Evolutionary conservation across 1,140 invertebrate genomes (phyloP), one percentile per base, ranked within the genome.

Genomic region (Neotoxoptera formosana): DNA sequence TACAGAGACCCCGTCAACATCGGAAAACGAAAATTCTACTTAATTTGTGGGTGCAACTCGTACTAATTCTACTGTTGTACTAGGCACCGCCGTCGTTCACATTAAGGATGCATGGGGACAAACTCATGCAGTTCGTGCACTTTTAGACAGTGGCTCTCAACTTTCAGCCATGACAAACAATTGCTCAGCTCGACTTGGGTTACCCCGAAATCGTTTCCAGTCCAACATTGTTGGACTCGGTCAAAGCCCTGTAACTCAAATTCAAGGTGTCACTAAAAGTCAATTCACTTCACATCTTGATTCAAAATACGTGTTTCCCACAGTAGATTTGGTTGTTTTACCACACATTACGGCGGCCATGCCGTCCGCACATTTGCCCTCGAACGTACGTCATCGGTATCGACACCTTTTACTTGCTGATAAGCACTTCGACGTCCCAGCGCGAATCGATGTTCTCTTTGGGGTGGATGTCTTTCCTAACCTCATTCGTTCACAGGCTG

Each of bases 191-290:
- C 17, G 81, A 21, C 23, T 86, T 1, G 84, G 84, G 1, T 30
- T 48, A 48, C 25, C 84, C 11, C 25, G n/a, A 48, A 30, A 25
- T 4, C 41, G 30, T n/a, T 48, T 36, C 9, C 25, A 48, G 17
- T 48, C 84, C 17, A 30, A 41, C 4, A 48, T 87, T 7, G 47
- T 51, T 14, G 30, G 45, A n/a, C 45, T 87, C 25, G 23, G 45
- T 2, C 47, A 87, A 87, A 47, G 30, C 17, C 84, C 84, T 7
- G 30, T 87, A 0, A 14, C 45, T 20, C 41, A 30, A 4, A 3
- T 87, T 25, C 20, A 86, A 23, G 83, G 83, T 30, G 41, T 47
- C 8, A 86, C 93, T 93, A 48, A 94, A 94, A 76, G 94, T 94
- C 25, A 94, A 91, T 76, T 81, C 93, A 11, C 94, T 14, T 48